phyloP scores from a whole-genome alignment of 2,113 vertebrate genomes.

The Laticauda colubrina region DNA sequence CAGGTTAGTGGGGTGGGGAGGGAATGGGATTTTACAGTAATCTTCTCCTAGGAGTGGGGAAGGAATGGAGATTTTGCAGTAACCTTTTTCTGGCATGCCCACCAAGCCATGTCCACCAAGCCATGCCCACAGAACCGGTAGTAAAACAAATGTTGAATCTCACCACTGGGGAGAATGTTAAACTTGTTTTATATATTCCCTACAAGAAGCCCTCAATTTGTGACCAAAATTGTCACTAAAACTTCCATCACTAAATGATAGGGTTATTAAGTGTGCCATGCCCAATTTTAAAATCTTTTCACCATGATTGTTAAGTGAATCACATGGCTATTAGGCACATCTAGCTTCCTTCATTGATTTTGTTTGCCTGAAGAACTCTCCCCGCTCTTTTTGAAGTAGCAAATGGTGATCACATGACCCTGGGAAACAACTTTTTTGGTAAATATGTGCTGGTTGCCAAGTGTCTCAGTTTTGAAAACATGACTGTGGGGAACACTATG shows the following conservation, averaged over 20 bases:
- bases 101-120: too few relatives aligned
- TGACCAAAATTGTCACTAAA: background rate
- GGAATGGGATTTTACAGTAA: too few relatives aligned
- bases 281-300: background rate
- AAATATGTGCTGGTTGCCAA: background rate
- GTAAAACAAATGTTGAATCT: too few relatives aligned
- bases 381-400: background rate
- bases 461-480: background rate
- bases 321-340: background rate
- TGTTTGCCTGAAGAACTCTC: background rate
- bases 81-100: too few relatives aligned
- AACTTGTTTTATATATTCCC: background rate
- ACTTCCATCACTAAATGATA: background rate
- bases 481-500: background rate
- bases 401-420: background rate
- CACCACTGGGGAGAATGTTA: background rate
- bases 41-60: too few relatives aligned
- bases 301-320: background rate
- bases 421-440: too few relatives aligned
- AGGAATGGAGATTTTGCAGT: too few relatives aligned
- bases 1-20: too few relatives aligned
- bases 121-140: too few relatives aligned
- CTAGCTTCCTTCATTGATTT: background rate
- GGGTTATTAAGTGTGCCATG: background rate
- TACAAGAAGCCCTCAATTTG: background rate